Percentiles rank a stretch among this genome's conserved stretches.
Conservation (phyloP, 1,140 invertebrate genomes). For the Lamellibrachia luymesi region DNA sequence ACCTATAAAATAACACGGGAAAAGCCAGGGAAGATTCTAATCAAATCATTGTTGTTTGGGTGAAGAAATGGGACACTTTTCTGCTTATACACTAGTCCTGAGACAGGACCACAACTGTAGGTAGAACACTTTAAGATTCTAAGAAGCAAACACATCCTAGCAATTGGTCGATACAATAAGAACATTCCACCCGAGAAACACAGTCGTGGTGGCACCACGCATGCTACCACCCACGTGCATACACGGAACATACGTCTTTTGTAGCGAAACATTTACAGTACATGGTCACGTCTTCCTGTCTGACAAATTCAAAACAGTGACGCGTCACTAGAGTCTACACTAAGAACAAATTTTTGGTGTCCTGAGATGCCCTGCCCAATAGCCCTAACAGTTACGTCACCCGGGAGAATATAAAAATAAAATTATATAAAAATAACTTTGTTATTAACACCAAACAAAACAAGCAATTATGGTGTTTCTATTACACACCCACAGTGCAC, state of each 20-base stretch:
- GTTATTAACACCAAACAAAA: too few species aligned
- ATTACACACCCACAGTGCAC: not conserved
- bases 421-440: too few species aligned
- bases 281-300: not conserved
- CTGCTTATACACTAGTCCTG: not conserved
- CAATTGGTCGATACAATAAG: too few species aligned
- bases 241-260: not conserved
- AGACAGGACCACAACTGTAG: not conserved
- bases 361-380: not conserved
- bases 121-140: not conserved
- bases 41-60: too few species aligned
- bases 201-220: not conserved
- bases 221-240: not conserved
- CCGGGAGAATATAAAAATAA: too few species aligned
- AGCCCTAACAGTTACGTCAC: too few species aligned
- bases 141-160: not conserved
- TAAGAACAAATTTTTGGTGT: not conserved
- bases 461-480: not conserved
- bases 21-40: not conserved
- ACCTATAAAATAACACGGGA: not conserved
- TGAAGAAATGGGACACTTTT: not conserved
- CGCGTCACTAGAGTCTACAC: too few species aligned
- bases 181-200: not conserved
- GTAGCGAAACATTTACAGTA: not conserved
- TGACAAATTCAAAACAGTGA: not conserved